These are phyloP conservation scores for Monomorium pharaonis DNA, from an alignment of 1,140 invertebrate species.

Conservation along the genomic window DNA sequence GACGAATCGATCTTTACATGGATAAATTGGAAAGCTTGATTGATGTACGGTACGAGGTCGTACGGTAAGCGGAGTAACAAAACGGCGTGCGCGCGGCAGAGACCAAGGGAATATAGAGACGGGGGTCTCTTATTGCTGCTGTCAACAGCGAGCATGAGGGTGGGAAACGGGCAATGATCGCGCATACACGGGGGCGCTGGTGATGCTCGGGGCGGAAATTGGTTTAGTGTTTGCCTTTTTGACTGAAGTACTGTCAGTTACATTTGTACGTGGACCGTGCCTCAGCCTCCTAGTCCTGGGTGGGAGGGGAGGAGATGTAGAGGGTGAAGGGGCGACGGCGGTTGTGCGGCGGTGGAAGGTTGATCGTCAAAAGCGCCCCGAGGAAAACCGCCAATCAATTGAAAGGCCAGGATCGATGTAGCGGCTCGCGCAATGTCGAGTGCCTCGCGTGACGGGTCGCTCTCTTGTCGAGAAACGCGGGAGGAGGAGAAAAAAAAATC, in stretches of 20 bases:
- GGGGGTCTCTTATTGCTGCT: slow-evolving; percentile 40
- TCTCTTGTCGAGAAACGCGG: slow-evolving; percentile 21
- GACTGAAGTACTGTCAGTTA: slow-evolving; percentile 62
- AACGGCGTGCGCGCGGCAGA: slow-evolving; percentile 16
- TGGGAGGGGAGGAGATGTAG: not conserved
- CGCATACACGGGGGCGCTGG: not conserved
- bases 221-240: slow-evolving; percentile 63
- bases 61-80: slow-evolving; percentile 46
- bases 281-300: not conserved
- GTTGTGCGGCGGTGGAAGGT: not conserved
- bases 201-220: slow-evolving; percentile 51
- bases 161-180: slow-evolving; percentile 25
- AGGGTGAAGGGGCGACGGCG: not conserved
- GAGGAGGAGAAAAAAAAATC: not conserved
- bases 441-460: slow-evolving; percentile 36
- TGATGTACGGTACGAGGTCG: slow-evolving; percentile 35
- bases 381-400: slow-evolving; percentile 68
- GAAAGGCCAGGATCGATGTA: slow-evolving; percentile 21
- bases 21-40: slow-evolving; percentile 58
- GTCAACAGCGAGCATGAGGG: slow-evolving; percentile 11
- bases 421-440: not conserved
- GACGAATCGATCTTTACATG: slow-evolving; percentile 57
- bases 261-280: slow-evolving; percentile 46
- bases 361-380: slow-evolving; percentile 63
- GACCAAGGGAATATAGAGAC: slow-evolving; percentile 12